Evolutionary conservation across 2,797 vertebrate species (phyloP).

Genomic region (Chiroxiphia lanceolata): DNA sequence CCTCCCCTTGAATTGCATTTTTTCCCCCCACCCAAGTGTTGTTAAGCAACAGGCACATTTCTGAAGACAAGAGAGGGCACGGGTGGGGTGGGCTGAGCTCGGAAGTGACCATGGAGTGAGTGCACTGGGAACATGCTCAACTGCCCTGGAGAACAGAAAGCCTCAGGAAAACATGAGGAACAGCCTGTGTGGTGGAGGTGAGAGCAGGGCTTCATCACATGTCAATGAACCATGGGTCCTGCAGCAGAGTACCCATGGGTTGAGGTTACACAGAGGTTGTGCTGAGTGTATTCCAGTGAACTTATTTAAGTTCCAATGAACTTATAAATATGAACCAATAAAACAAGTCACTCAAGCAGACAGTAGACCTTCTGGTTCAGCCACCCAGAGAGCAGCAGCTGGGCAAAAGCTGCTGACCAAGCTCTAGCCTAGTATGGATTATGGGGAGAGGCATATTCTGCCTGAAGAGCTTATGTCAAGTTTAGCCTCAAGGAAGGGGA

Average conservation of each 20-base stretch:
- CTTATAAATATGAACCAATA: neutral
- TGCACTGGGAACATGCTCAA: neutral
- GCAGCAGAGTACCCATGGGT: neutral
- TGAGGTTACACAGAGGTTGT: fast-evolving
- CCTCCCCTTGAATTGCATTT: neutral
- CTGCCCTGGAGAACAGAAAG: neutral
- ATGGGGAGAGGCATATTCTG: neutral
- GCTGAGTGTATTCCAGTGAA: neutral
- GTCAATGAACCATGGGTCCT: neutral
- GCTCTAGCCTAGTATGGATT: neutral
- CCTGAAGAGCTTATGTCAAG: neutral
- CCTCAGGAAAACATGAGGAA: neutral
- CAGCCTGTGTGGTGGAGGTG: neutral
- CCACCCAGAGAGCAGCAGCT: neutral
- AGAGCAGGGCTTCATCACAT: neutral
- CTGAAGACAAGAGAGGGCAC: neutral
- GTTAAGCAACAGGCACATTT: neutral
- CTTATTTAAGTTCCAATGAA: neutral
- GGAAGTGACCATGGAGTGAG: neutral
- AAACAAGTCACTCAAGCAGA: neutral
- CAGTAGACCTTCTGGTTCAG: neutral
- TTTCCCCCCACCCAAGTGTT: neutral
- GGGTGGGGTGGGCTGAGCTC: neutral
- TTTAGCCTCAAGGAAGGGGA: neutral
- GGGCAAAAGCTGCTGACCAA: neutral